phyloP scores from a whole-genome alignment of 2,888 invertebrate species.

The Rotaria macrura region DNA sequence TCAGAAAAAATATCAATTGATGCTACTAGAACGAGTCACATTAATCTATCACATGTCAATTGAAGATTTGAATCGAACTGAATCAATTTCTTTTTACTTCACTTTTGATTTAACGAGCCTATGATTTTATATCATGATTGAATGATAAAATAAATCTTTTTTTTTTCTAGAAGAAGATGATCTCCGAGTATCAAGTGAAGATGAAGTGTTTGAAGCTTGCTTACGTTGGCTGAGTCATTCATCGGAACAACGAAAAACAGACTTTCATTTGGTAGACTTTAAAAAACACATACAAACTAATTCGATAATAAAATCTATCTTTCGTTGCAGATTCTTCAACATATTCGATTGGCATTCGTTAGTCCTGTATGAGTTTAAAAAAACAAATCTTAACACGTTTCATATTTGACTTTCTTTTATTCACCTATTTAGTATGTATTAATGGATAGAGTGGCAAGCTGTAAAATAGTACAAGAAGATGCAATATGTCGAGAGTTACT shows the following conservation, averaged over 20 bases:
- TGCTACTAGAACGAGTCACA: too few species aligned
- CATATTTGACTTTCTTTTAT: not conserved
- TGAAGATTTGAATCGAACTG: too few species aligned
- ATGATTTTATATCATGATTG: too few species aligned
- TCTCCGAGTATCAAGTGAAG: constrained; percentile 52
- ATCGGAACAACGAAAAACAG: constrained; percentile 40
- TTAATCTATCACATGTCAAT: too few species aligned
- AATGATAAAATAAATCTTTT: too few species aligned
- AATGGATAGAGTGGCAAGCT: constrained; percentile 51
- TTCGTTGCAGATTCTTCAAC: constrained; percentile 46
- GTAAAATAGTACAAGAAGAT: constrained; percentile 45
- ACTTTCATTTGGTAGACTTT: constrained; percentile 44
- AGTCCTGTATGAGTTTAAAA: constrained; percentile 41
- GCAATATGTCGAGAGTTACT: constrained; percentile 48
- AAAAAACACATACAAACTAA: not conserved
- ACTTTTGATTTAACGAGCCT: too few species aligned
- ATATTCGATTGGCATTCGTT: constrained; percentile 51
- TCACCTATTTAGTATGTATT: constrained; percentile 45
- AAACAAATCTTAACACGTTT: not conserved
- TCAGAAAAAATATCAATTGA: too few species aligned
- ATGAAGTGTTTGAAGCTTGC: constrained; percentile 52
- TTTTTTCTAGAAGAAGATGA: constrained; percentile 44
- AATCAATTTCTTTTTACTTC: too few species aligned
- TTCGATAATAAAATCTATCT: constrained; percentile 7
- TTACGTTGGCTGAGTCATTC: constrained; percentile 50